These are phyloP conservation scores for Ophonus ardosiacus DNA, from an alignment of 2,888 invertebrate species.

Conservation along the genomic window DNA sequence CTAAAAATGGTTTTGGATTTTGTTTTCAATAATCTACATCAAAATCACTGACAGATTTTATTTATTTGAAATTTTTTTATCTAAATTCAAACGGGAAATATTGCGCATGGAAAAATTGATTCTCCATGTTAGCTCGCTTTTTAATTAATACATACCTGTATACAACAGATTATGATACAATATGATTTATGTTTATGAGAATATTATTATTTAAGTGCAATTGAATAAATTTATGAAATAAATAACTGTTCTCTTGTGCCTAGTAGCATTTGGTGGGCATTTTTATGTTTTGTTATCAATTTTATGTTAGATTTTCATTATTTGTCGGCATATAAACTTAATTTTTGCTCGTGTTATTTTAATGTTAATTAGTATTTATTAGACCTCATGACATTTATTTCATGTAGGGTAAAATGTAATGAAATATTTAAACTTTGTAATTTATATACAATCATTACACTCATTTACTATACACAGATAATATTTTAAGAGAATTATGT, in stretches of 20 bases:
- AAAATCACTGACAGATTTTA: no score
- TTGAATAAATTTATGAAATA: constrained; percentile 17
- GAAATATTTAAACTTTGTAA: constrained; percentile 38
- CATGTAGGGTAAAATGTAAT: constrained; percentile 2
- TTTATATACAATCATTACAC: constrained; percentile 44
- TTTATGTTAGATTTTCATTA: constrained; percentile 8
- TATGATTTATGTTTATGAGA: background rate
- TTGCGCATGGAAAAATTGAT: no score
- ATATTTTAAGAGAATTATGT: constrained; percentile 47
- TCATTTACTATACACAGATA: constrained; percentile 39
- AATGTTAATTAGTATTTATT: constrained; percentile 40
- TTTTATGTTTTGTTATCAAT: background rate
- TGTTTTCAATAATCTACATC: no score
- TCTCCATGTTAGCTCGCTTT: no score
- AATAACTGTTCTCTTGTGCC: constrained; percentile 18
- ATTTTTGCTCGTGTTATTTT: constrained; percentile 19
- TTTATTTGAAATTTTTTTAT: no score
- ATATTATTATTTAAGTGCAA: constrained; percentile 12
- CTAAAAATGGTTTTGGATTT: no score
- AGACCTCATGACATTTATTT: constrained; percentile 29
- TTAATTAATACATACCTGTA: no score
- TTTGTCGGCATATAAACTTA: constrained; percentile 37
- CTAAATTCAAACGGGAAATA: no score
- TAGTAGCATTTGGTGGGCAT: constrained; percentile 4
- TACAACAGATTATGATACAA: background rate